These are phyloP conservation scores for Drosophila eugracilis DNA, from an alignment of 1,140 invertebrate genomes.

Conservation along the genomic window DNA sequence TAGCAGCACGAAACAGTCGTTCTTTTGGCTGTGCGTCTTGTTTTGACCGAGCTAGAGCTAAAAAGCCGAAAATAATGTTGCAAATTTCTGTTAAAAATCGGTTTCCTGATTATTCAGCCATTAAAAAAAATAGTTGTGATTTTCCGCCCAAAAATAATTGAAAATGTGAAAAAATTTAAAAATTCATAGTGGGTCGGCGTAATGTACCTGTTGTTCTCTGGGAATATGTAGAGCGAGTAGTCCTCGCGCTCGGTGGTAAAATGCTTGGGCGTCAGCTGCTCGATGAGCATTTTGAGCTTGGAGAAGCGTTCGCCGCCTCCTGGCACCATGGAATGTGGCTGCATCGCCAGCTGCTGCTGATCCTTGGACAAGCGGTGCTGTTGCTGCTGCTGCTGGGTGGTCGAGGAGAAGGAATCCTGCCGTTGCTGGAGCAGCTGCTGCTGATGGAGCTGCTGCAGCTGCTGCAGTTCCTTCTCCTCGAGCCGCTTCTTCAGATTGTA, in stretches of 20 bases:
- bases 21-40: too few relatives aligned
- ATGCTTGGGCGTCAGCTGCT: slow-evolving; percentile 83
- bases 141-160: background rate
- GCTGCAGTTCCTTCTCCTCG: slow-evolving; percentile 71
- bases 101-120: too few relatives aligned
- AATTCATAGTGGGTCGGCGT: too few relatives aligned
- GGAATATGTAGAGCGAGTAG: slow-evolving; percentile 94
- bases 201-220: slow-evolving; percentile 92
- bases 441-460: slow-evolving; percentile 72
- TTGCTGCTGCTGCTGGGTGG: slow-evolving; percentile 29
- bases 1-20: too few relatives aligned
- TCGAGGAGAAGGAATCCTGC: slow-evolving; percentile 45
- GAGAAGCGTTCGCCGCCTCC: slow-evolving; percentile 66
- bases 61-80: too few relatives aligned
- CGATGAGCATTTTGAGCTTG: slow-evolving; percentile 78
- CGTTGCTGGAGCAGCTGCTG: slow-evolving; percentile 64
- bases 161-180: too few relatives aligned
- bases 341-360: slow-evolving; percentile 62
- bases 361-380: slow-evolving; percentile 54
- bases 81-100: too few relatives aligned
- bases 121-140: too few relatives aligned
- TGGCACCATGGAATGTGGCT: slow-evolving; percentile 69
- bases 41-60: too few relatives aligned
- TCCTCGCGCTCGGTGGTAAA: slow-evolving; percentile 90
- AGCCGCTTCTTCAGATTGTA: slow-evolving; percentile 72